These are phyloP conservation scores for Oryzias javanicus DNA, from an alignment of 2,113 vertebrate species.

Conservation along the genomic window DNA sequence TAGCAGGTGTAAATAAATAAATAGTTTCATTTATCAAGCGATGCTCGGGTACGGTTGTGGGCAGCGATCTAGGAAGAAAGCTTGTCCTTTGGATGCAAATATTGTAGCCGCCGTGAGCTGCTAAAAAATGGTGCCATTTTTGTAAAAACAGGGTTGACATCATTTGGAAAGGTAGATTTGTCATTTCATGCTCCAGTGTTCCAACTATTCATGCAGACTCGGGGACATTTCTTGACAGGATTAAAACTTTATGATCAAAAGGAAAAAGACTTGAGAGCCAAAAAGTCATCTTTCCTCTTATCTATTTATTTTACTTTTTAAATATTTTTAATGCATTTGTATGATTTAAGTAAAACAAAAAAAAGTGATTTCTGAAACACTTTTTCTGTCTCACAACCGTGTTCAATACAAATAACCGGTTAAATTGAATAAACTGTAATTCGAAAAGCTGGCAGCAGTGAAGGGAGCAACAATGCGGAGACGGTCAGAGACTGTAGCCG, in stretches of 20 bases:
- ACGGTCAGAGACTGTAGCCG: constrained; percentile 42
- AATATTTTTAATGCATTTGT: constrained; percentile 12
- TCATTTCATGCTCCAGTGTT: constrained; percentile 79
- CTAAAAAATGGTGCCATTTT: constrained; percentile 67
- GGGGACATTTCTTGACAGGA: constrained; percentile 76
- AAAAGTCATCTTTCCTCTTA: constrained; percentile 49
- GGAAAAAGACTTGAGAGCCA: constrained; percentile 61
- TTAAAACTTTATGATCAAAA: constrained; percentile 76
- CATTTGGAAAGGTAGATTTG: constrained; percentile 78
- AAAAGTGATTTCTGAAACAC: background rate
- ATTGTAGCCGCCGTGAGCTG: constrained; percentile 63
- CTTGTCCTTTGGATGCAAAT: constrained; percentile 72
- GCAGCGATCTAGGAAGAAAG: constrained; percentile 43
- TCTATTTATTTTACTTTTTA: constrained; percentile 17
- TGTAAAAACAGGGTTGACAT: constrained; percentile 70
- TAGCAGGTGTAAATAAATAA: constrained; percentile 1
- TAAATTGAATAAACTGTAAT: constrained; percentile 30
- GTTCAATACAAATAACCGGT: constrained; percentile 12
- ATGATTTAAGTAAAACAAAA: background rate
- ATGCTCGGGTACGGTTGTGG: constrained; percentile 30
- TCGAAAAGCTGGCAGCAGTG: constrained; percentile 8
- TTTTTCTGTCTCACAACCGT: background rate
- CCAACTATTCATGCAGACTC: constrained; percentile 76
- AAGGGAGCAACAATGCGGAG: constrained; percentile 24
- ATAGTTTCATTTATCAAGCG: constrained; percentile 28